These are phyloP conservation scores for Bubo bubo DNA, from an alignment of 2,113 vertebrate species.

Conservation along the genomic window DNA sequence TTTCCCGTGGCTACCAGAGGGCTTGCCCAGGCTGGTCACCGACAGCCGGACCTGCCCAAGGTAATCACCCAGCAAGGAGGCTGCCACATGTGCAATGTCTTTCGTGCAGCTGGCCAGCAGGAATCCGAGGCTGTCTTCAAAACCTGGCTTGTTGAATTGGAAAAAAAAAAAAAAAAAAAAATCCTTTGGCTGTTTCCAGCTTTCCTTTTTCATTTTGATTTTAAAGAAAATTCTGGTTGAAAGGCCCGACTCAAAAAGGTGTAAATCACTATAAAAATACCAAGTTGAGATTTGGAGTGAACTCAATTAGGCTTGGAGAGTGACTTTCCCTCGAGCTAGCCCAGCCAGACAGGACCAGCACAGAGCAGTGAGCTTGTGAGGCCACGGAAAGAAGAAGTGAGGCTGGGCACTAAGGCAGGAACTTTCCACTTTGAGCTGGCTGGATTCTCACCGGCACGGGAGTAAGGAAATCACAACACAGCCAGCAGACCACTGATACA, in stretches of 20 bases:
- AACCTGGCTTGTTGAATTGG: not conserved
- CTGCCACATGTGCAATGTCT: not conserved
- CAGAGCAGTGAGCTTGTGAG: not conserved
- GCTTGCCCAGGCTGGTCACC: not conserved
- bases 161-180: not conserved
- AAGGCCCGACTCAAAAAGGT: not conserved
- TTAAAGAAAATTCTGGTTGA: not conserved
- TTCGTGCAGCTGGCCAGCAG: not conserved
- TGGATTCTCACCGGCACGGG: not conserved
- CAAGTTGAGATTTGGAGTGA: not conserved
- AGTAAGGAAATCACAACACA: not conserved
- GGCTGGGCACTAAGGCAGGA: not conserved
- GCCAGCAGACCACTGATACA: not conserved
- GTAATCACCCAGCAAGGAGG: not conserved
- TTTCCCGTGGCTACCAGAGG: not conserved
- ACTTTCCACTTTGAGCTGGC: not conserved
- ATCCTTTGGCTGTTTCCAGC: not conserved
- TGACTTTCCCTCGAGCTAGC: not conserved
- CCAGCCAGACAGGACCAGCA: not conserved
- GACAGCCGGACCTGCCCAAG: rapidly evolving
- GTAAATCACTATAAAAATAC: not conserved
- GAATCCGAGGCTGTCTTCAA: not conserved
- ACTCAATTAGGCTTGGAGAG: not conserved
- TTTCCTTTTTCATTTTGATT: not conserved
- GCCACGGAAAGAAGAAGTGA: not conserved